phyloP scores from a whole-genome alignment of 1,140 invertebrate genomes.

The Melitaea cinxia region DNA sequence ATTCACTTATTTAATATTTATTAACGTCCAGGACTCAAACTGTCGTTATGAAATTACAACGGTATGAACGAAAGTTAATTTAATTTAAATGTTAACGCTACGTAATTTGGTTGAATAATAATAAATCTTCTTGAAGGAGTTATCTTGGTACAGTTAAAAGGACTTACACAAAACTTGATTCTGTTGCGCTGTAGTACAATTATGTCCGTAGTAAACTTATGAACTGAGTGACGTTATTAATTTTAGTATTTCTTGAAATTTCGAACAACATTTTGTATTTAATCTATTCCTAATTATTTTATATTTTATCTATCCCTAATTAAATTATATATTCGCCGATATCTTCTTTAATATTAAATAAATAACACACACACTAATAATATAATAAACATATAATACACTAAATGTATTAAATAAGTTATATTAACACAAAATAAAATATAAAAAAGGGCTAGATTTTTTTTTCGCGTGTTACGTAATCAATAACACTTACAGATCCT shows the following conservation, averaged over 20 bases:
- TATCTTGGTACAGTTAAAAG: conserved; percentile 18
- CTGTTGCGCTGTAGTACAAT: conserved; percentile 1
- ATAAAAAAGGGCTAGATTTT: too few relatives aligned
- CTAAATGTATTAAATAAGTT: too few relatives aligned
- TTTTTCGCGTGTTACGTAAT: too few relatives aligned
- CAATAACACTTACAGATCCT: too few relatives aligned
- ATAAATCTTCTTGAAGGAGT: conserved; percentile 13
- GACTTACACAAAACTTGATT: conserved; percentile 17
- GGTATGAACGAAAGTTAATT: neutral
- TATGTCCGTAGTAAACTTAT: conserved; percentile 8
- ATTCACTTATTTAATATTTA: too few relatives aligned
- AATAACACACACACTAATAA: too few relatives aligned
- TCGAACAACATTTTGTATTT: neutral
- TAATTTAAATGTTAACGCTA: neutral
- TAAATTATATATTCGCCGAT: too few relatives aligned
- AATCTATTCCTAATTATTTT: neutral
- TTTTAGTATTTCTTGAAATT: neutral
- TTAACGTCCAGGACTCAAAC: neutral
- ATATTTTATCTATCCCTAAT: neutral
- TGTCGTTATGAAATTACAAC: neutral
- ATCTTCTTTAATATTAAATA: too few relatives aligned
- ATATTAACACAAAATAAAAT: too few relatives aligned
- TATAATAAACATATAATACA: too few relatives aligned
- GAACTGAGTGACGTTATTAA: neutral
- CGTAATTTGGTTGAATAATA: conserved; percentile 1